Evolutionary conservation across 2,113 vertebrate species (phyloP).

Genomic region (Scartelaos histophorus): DNA sequence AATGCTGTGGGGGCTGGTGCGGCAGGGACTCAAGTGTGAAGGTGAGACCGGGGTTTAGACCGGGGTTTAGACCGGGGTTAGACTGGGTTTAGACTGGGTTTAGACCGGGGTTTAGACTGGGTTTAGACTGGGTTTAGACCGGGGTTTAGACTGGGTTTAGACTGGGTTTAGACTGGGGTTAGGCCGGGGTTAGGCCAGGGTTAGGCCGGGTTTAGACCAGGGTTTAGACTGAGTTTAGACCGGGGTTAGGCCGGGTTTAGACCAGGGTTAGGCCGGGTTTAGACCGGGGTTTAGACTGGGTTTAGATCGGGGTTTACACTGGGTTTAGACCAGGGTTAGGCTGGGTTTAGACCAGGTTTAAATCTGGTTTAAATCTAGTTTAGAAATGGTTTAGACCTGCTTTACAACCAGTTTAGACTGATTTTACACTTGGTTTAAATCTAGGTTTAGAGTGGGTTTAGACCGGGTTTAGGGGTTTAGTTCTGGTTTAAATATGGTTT

Average conservation of each 20-base stretch:
- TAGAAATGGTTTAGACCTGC: background rate
- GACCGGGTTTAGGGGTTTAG: too few relatives aligned
- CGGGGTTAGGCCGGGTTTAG: background rate
- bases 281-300: background rate
- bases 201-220: background rate
- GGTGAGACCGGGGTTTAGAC: constrained; percentile 69
- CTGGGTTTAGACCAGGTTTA: background rate
- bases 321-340: too few relatives aligned
- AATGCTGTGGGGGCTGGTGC: constrained; percentile 96
- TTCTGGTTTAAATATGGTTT: background rate
- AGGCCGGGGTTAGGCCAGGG: too few relatives aligned
- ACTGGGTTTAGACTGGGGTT: background rate
- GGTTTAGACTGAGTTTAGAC: background rate
- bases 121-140: background rate
- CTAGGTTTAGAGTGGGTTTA: background rate
- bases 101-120: background rate
- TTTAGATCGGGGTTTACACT: background rate
- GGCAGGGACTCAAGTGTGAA: constrained; percentile 97
- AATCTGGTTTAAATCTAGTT: too few relatives aligned
- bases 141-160: background rate
- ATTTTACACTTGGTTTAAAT: too few relatives aligned
- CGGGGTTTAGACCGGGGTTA: background rate
- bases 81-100: background rate
- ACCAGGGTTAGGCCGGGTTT: background rate
- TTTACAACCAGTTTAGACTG: background rate